Percentiles rank a stretch among this genome's conserved stretches.
These are phyloP conservation scores for Excalfactoria chinensis DNA, from an alignment of 2,113 vertebrate genomes.

Conservation along the genomic window DNA sequence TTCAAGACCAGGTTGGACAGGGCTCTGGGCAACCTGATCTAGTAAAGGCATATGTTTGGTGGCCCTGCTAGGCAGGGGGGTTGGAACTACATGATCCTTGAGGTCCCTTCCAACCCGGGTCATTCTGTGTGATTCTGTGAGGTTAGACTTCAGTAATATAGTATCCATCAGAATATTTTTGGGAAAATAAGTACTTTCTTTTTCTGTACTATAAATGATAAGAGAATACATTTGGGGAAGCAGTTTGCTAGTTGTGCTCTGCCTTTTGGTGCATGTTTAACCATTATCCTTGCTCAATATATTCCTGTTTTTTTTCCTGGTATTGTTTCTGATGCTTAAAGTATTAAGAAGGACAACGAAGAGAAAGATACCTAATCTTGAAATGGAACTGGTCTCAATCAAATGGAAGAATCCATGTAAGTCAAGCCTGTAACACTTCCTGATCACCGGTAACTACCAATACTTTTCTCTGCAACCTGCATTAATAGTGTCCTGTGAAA, in stretches of 20 bases:
- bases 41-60: no score
- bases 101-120: no score
- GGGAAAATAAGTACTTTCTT: not conserved
- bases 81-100: no score
- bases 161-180: not conserved
- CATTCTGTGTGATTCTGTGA: no score
- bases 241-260: not conserved
- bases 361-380: not conserved
- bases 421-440: slow-evolving; percentile 7
- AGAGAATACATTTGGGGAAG: not conserved
- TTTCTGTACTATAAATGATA: not conserved
- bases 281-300: not conserved
- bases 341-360: not conserved
- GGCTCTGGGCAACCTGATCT: no score
- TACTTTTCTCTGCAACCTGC: not conserved
- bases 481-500: slow-evolving; percentile 3
- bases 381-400: not conserved
- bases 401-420: not conserved
- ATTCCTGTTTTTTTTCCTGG: not conserved
- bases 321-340: not conserved
- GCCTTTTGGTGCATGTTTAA: not conserved
- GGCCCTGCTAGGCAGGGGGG: no score
- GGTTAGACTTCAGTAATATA: not conserved
- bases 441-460: not conserved
- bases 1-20: no score